Evolutionary conservation across 2,113 vertebrate species (phyloP).

Genomic region (Madoqua kirkii): DNA sequence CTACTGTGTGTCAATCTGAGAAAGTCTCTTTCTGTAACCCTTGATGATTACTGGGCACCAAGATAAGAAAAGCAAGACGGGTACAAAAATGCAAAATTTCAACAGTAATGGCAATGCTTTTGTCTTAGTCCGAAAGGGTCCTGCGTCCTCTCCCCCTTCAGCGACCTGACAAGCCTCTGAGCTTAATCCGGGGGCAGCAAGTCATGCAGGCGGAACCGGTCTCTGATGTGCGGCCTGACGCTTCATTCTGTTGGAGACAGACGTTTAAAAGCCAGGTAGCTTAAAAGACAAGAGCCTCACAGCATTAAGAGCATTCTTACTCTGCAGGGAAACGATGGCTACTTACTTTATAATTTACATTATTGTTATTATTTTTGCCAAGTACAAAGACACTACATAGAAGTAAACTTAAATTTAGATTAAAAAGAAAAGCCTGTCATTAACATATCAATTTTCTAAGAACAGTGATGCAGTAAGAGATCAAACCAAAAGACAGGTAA

Average conservation of each 20-base stretch:
- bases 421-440: not conserved
- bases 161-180: slow-evolving; percentile 72
- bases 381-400: not conserved
- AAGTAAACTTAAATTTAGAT: slow-evolving; percentile 9
- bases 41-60: slow-evolving; percentile 85
- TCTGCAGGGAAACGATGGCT: not conserved
- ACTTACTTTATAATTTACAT: not conserved
- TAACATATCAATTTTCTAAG: not conserved
- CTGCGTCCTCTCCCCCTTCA: slow-evolving; percentile 85
- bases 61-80: slow-evolving; percentile 90
- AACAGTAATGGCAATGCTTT: slow-evolving; percentile 96
- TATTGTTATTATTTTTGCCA: not conserved
- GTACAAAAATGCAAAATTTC: slow-evolving; percentile 88
- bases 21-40: slow-evolving; percentile 85
- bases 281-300: not conserved
- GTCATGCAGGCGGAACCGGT: slow-evolving; percentile 98
- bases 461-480: not conserved
- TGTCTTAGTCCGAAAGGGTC: slow-evolving; percentile 90
- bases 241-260: slow-evolving; percentile 88
- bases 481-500: not conserved
- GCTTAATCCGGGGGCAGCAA: slow-evolving; percentile 95
- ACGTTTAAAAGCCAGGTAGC: not conserved
- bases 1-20: slow-evolving; percentile 78
- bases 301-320: rapidly evolving
- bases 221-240: slow-evolving; percentile 96